A percentile compares a stretch with the other conserved stretches of the same genome.
Evolutionary conservation across 2,797 vertebrate species (phyloP).

Genomic region (Hapalemur alaotrensis): DNA sequence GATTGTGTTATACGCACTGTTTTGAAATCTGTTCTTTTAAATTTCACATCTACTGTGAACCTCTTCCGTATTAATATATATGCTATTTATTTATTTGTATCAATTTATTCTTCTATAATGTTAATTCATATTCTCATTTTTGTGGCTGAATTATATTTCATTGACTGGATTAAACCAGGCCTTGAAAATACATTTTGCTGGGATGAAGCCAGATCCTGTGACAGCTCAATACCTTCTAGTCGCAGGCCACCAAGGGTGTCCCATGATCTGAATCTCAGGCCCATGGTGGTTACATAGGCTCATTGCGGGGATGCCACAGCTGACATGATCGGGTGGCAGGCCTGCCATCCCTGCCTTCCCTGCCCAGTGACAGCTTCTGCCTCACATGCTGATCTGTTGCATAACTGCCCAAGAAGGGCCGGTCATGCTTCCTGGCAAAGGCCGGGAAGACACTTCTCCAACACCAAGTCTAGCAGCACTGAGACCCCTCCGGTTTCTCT

Average conservation of each 20-base stretch:
- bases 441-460: background rate
- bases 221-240: background rate
- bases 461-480: background rate
- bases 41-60: background rate
- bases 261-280: background rate
- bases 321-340: rapidly evolving
- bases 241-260: rapidly evolving
- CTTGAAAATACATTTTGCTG: background rate
- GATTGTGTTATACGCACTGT: background rate
- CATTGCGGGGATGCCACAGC: rapidly evolving
- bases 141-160: background rate
- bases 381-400: rapidly evolving
- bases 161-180: background rate
- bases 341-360: background rate
- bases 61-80: background rate
- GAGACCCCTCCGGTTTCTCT: background rate
- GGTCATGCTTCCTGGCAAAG: rapidly evolving
- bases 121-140: background rate
- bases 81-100: background rate
- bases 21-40: constrained; percentile 25
- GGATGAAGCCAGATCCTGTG: background rate
- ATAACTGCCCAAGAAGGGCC: background rate
- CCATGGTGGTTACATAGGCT: rapidly evolving
- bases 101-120: background rate
- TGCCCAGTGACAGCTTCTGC: background rate